Conservation (phyloP, 2,113 vertebrate species). For the Phyllopteryx taeniolatus region DNA sequence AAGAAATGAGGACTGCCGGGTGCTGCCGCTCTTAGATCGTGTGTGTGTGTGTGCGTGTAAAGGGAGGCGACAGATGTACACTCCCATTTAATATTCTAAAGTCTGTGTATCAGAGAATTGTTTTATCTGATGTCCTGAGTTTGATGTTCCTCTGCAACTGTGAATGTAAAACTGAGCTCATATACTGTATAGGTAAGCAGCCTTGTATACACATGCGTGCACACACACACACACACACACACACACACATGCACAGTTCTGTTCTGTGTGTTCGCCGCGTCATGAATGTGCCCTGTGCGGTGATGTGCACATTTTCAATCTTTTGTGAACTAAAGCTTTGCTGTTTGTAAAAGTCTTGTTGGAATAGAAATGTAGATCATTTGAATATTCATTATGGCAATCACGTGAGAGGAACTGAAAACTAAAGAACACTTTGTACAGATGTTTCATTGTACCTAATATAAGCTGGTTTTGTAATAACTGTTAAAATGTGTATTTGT, state of each 20-base stretch:
- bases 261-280: slow-evolving; percentile 11
- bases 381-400: slow-evolving; percentile 6
- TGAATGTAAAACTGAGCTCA: slow-evolving; percentile 60
- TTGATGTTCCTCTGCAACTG: slow-evolving; percentile 48
- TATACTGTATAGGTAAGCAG: slow-evolving; percentile 7
- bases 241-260: not conserved
- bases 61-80: slow-evolving; percentile 1
- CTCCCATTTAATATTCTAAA: slow-evolving; percentile 7
- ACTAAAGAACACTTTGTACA: slow-evolving; percentile 28
- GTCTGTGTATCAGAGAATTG: slow-evolving; percentile 11
- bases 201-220: slow-evolving; percentile 12
- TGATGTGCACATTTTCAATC: slow-evolving; percentile 45
- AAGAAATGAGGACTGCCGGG: slow-evolving; percentile 79
- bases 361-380: slow-evolving; percentile 17
- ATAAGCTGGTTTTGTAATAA: slow-evolving; percentile 18
- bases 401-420: slow-evolving; percentile 11
- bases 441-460: slow-evolving; percentile 13
- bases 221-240: not conserved
- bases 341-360: slow-evolving; percentile 38
- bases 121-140: slow-evolving; percentile 8
- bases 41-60: not conserved
- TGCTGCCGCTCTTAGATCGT: slow-evolving; percentile 83
- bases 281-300: slow-evolving; percentile 23
- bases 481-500: slow-evolving; percentile 24
- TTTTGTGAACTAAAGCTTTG: slow-evolving; percentile 37